Evolutionary conservation across 1,140 invertebrate species (phyloP).

Genomic region (Melipona quadrifasciata): DNA sequence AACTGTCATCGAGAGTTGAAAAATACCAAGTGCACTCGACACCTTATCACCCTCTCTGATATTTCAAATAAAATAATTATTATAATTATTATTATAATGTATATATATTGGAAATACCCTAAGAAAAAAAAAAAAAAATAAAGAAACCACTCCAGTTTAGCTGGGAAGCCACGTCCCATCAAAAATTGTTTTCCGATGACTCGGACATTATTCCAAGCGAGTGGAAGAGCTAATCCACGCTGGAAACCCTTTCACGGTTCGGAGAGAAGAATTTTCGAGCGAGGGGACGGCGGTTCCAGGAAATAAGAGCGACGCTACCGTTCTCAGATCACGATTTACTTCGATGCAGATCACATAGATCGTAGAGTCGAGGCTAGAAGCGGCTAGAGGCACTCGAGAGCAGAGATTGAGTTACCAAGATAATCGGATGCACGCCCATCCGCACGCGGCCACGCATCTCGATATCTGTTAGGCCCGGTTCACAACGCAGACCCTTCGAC

Average conservation of each 20-base stretch:
- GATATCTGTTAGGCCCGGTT: slow-evolving; percentile 65
- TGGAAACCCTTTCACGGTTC: background rate
- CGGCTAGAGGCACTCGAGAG: slow-evolving; percentile 51
- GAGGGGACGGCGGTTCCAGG: slow-evolving; percentile 3
- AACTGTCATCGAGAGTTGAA: no score
- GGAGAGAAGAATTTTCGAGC: background rate
- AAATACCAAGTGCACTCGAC: no score
- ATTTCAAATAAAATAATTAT: no score
- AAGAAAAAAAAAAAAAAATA: background rate
- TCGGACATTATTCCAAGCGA: background rate
- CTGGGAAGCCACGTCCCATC: background rate
- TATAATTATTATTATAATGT: no score
- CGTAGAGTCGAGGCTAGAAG: slow-evolving; percentile 48
- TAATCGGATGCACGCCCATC: slow-evolving; percentile 77
- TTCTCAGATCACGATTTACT: slow-evolving; percentile 43
- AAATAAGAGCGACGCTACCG: slow-evolving; percentile 25
- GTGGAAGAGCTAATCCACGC: background rate
- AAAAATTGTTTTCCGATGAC: background rate
- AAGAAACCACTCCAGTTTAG: no score
- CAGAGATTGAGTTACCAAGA: slow-evolving; percentile 76
- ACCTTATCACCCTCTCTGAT: background rate
- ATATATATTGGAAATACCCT: background rate
- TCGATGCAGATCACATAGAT: slow-evolving; percentile 53
- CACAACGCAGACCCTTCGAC: slow-evolving; percentile 45
- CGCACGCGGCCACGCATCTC: slow-evolving; percentile 67